Base-by-base conservation (phyloP, 2,797 vertebrate species). In the Rousettus madagascariensis region DNA sequence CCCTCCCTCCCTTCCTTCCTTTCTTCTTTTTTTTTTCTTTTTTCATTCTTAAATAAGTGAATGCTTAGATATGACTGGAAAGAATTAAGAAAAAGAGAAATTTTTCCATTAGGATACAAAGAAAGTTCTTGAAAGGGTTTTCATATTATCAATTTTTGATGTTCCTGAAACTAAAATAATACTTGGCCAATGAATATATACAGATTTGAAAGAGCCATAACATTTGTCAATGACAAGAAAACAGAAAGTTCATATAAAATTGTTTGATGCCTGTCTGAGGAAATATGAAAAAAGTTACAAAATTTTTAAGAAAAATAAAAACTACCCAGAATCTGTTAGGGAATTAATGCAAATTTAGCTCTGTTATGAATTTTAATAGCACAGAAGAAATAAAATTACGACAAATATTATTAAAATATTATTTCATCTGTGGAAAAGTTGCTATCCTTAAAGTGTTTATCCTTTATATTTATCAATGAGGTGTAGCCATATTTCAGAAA, bases 101-200 rank as follows among this genome's bases (percentile, higher is more conserved):
- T 77, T 94, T 94, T 95, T 86, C 90, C 69, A 79, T 43, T 17
- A 94, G 43, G 66, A 87, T 53, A 28, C 65, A 87, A 92, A 94
- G 57, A 86, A 94, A 84, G 24, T 86, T 94, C 69, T 75, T 89
- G 28, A 87, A 61, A 90, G 4, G n/a, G 4, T 65, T 78, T 57
- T 86, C 15, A 51, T 77, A 94, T 95, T 90, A 88, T 49, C 15
- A 90, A 71, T 36, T 92, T 68, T 36, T 66, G 20, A 75, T 92
- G 51, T 83, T 90, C 28, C 15, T 59, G 28, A 33, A 91, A 71
- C n/a, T 86, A 87, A 91, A 96, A 91, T 86, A 92, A 57, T 68
- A 91, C 90, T 59, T 88, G 85, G 63, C 43, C 63, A 95, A 69
- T 49, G 30, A 38, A 74, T 49, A 43, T 38, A 65, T 51, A 77